Conservation (phyloP, 2,797 vertebrate genomes). For the Buceros bicornis region DNA sequence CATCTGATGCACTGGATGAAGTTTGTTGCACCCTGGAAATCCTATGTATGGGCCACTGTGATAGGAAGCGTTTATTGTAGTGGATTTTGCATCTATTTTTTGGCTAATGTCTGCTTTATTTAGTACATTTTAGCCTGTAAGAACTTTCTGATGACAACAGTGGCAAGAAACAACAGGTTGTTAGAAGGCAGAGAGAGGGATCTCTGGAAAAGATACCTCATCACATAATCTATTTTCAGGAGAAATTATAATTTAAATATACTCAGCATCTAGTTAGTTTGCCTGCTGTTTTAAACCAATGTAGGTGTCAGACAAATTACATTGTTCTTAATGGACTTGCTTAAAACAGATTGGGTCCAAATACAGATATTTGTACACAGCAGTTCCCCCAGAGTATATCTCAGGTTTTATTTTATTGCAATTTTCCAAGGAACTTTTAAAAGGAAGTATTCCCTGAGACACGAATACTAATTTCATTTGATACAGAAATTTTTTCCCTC, state of each 20-base stretch:
- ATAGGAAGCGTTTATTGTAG: background rate
- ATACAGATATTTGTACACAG: background rate
- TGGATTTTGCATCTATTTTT: background rate
- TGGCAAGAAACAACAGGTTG: background rate
- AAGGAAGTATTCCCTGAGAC: background rate
- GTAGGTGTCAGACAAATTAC: background rate
- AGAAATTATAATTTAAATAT: background rate
- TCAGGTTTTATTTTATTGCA: conserved; percentile 38
- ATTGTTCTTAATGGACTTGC: background rate
- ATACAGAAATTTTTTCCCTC: background rate
- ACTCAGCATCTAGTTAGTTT: background rate
- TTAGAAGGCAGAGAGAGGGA: background rate
- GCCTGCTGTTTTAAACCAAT: background rate
- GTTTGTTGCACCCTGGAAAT: background rate
- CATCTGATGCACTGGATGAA: background rate
- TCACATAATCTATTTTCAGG: background rate
- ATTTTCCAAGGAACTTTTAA: background rate
- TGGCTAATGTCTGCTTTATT: background rate
- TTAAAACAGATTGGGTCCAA: conserved; percentile 30
- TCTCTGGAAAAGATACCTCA: background rate
- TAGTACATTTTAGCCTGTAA: background rate
- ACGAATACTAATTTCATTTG: conserved; percentile 28
- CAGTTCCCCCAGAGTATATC: background rate
- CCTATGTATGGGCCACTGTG: background rate
- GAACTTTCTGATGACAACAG: background rate